Evolutionary conservation across 2,113 vertebrate species (phyloP).

Genomic region (Phrynosoma platyrhinos): DNA sequence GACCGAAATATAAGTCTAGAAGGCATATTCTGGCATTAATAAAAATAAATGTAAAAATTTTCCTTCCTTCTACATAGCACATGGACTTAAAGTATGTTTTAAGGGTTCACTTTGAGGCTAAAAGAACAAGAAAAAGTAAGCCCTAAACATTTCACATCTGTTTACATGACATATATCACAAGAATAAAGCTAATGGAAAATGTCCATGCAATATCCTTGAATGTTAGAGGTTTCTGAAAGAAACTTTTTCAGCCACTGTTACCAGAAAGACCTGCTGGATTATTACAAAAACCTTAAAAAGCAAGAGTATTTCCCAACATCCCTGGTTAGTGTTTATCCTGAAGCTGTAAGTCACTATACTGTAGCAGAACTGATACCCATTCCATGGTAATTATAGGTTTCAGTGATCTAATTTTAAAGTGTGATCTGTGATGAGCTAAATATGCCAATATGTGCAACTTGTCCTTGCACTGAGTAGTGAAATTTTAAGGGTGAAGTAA

Average conservation of each 20-base stretch:
- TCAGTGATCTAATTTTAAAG: background rate
- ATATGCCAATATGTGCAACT: background rate
- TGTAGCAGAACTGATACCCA: background rate
- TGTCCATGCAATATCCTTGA: background rate
- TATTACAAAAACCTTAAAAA: background rate
- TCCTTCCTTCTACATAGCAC: background rate
- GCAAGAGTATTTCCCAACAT: background rate
- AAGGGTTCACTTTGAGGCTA: background rate
- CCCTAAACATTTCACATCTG: background rate
- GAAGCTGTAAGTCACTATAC: background rate
- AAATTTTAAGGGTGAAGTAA: background rate
- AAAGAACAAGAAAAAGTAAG: background rate
- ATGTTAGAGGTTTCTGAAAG: background rate
- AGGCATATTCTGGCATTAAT: background rate
- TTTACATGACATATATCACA: background rate
- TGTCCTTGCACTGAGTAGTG: background rate
- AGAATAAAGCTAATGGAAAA: background rate
- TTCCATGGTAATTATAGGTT: background rate
- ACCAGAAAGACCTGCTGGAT: background rate
- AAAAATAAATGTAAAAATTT: background rate
- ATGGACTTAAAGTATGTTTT: background rate
- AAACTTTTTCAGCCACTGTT: background rate
- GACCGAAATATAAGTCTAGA: constrained; percentile 1
- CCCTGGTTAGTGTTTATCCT: background rate
- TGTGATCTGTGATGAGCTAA: background rate